A percentile compares a stretch with the other conserved stretches of the same genome.
Conservation (phyloP, 2,888 invertebrate species). For the Tridacna crocea region DNA sequence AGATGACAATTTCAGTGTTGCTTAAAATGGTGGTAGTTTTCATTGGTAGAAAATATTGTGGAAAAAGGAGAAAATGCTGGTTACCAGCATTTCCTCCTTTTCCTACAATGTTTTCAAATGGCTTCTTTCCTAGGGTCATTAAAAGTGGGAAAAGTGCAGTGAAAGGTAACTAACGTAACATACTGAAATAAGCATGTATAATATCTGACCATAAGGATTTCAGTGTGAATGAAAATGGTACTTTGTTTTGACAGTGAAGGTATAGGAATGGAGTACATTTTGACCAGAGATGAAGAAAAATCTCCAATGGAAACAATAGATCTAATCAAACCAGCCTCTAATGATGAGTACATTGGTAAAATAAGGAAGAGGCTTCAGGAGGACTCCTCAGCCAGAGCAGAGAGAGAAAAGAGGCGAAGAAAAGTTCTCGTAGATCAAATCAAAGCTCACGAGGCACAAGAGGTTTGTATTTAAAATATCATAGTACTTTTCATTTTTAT, state of each 20-base stretch:
- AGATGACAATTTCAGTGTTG: no score
- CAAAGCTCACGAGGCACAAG: slow-evolving; percentile 82
- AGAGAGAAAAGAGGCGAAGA: slow-evolving; percentile 83
- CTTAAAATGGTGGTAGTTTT: no score
- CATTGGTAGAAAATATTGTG: no score
- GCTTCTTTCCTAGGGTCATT: no score
- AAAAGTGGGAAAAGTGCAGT: no score
- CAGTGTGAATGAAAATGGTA: background rate
- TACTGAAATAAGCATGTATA: no score
- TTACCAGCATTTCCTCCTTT: no score
- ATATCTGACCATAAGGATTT: no score
- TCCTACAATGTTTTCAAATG: no score
- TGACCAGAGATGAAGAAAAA: slow-evolving; percentile 71
- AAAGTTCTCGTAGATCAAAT: slow-evolving; percentile 84
- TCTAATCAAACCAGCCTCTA: slow-evolving; percentile 77
- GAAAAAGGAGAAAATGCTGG: no score
- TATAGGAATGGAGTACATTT: slow-evolving; percentile 74
- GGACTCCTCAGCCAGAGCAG: slow-evolving; percentile 81
- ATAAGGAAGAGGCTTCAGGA: slow-evolving; percentile 83
- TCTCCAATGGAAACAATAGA: slow-evolving; percentile 71
- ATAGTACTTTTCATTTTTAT: background rate
- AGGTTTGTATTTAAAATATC: slow-evolving; percentile 67
- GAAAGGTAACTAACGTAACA: no score
- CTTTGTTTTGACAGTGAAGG: slow-evolving; percentile 64
- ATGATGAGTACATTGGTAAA: slow-evolving; percentile 82